These are phyloP conservation scores for Podilymbus podiceps DNA, from an alignment of 2,113 vertebrate species.

Conservation along the genomic window DNA sequence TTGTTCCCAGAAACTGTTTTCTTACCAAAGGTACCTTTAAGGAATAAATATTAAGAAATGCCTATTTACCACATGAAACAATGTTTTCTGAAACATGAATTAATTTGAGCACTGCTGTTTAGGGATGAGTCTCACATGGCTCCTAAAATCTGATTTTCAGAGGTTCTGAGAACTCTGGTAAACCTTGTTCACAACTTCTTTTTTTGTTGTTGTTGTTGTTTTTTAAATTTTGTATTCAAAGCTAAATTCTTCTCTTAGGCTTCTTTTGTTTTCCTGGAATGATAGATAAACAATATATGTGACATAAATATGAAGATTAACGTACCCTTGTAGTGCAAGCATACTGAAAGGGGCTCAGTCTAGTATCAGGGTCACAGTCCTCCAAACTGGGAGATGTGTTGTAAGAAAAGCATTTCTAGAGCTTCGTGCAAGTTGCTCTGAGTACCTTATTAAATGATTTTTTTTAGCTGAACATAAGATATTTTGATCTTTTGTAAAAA, in stretches of 20 bases:
- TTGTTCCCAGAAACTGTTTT: background rate
- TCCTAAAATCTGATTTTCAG: background rate
- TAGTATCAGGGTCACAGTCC: background rate
- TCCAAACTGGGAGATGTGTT: background rate
- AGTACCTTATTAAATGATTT: background rate
- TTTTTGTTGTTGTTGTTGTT: background rate
- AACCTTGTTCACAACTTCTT: background rate
- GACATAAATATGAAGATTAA: background rate
- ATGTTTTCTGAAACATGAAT: background rate
- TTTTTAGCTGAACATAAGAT: background rate
- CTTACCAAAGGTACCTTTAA: background rate
- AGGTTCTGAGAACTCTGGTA: background rate
- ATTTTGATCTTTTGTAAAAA: conserved; percentile 12
- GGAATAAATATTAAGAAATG: background rate
- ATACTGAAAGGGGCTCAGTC: background rate
- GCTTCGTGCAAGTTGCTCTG: background rate
- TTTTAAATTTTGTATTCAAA: background rate
- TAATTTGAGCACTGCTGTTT: background rate
- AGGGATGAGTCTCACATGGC: background rate
- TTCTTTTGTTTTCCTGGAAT: background rate
- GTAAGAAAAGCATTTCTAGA: background rate
- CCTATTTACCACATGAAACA: background rate
- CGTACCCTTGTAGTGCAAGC: background rate
- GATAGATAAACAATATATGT: background rate
- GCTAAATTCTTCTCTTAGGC: background rate